Evolutionary conservation across 2,888 invertebrate species (phyloP).

Genomic region (Aplocera efformata): DNA sequence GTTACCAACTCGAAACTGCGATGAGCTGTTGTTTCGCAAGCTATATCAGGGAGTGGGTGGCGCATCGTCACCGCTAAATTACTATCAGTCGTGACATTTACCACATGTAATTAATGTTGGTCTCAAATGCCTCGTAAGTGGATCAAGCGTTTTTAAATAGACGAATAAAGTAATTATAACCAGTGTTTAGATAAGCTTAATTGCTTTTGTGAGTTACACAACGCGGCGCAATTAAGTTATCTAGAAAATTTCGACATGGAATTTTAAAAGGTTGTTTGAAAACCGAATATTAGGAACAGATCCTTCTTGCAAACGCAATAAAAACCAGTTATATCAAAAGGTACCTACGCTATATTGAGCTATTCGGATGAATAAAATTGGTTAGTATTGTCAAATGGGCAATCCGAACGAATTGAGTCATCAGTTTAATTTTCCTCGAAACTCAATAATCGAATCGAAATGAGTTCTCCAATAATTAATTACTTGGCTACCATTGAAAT

Average conservation of each 20-base stretch:
- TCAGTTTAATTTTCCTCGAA: constrained; percentile 8
- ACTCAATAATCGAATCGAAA: constrained; percentile 1
- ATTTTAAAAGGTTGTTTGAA: neutral
- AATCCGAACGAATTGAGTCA: constrained; percentile 11
- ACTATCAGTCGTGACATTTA: constrained; percentile 16
- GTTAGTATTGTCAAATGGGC: constrained; percentile 3
- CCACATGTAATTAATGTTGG: constrained; percentile 20
- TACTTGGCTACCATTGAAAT: constrained; percentile 11
- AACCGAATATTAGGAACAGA: too few species aligned
- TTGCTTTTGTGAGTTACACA: constrained; percentile 21
- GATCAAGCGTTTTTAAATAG: constrained; percentile 21
- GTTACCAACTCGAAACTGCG: neutral
- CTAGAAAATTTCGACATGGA: neutral
- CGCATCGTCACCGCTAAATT: constrained; percentile 10
- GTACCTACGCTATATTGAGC: too few species aligned
- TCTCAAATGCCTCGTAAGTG: constrained; percentile 16
- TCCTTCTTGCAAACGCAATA: too few species aligned
- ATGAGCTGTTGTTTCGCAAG: constrained; percentile 12
- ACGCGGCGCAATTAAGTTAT: constrained; percentile 15
- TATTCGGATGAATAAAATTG: constrained; percentile 4
- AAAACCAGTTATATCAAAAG: too few species aligned
- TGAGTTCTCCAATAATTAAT: constrained; percentile 8
- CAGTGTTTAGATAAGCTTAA: constrained; percentile 19
- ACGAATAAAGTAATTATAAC: constrained; percentile 18
- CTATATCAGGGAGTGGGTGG: constrained; percentile 11